Conservation (phyloP, 2,888 invertebrate species). For the Saturnia japonica region DNA sequence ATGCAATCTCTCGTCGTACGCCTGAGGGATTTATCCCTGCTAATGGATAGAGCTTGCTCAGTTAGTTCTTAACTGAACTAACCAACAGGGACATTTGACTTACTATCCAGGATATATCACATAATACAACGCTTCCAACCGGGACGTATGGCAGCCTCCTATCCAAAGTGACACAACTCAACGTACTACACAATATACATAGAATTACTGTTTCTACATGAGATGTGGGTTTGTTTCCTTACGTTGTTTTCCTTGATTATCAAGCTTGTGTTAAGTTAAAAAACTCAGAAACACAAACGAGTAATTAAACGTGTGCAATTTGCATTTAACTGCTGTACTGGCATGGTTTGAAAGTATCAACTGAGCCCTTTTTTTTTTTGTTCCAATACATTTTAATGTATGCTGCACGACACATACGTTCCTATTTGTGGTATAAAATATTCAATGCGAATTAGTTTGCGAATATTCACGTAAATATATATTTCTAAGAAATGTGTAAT, state of each 20-base stretch:
- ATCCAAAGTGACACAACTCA: too few relatives aligned
- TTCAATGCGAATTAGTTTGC: not conserved
- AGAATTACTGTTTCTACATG: too few relatives aligned
- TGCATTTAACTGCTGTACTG: not conserved
- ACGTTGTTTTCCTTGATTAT: not conserved
- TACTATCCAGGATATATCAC: too few relatives aligned
- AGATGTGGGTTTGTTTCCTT: too few relatives aligned
- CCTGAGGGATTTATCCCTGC: too few relatives aligned
- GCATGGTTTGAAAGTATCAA: not conserved
- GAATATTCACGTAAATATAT: not conserved
- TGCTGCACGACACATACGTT: not conserved
- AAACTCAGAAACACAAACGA: not conserved
- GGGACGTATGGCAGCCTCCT: too few relatives aligned
- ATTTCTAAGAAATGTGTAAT: constrained; percentile 16
- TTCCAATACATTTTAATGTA: not conserved
- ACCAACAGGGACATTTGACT: too few relatives aligned
- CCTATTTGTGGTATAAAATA: not conserved
- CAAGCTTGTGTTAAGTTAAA: not conserved
- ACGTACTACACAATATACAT: too few relatives aligned
- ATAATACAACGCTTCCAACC: too few relatives aligned
- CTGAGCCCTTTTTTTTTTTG: not conserved
- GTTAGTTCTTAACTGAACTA: too few relatives aligned
- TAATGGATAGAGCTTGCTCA: too few relatives aligned
- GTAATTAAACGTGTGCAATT: not conserved
- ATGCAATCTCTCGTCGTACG: too few relatives aligned